A percentile compares a stretch with the other conserved stretches of the same genome.
Conservation (phyloP, 2,888 invertebrate genomes). For the Apomyelois bistriatella region DNA sequence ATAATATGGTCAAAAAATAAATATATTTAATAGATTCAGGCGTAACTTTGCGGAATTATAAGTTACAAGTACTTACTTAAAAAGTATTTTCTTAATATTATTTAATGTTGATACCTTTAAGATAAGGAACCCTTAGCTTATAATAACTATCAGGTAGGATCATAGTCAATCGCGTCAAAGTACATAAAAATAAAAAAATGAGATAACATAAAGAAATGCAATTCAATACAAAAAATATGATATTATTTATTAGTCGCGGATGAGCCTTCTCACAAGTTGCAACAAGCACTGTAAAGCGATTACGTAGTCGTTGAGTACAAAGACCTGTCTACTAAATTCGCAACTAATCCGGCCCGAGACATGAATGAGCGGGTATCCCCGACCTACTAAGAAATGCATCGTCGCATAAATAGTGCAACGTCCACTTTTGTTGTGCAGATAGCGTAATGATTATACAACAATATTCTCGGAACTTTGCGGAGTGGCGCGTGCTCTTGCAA, state of each 20-base stretch:
- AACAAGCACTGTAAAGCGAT: constrained; percentile 7
- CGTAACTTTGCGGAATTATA: no score
- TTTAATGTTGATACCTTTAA: no score
- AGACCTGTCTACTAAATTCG: constrained; percentile 51
- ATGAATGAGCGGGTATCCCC: constrained; percentile 65
- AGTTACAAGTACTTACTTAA: no score
- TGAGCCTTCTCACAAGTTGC: constrained; percentile 2
- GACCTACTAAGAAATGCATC: constrained; percentile 63
- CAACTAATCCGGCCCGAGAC: constrained; percentile 33
- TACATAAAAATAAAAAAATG: no score
- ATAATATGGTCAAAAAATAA: no score
- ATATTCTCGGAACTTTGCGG: constrained; percentile 36
- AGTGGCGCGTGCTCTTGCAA: constrained; percentile 60
- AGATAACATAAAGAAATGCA: no score
- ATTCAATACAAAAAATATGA: no score
- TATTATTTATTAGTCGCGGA: not conserved
- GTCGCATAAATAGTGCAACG: constrained; percentile 47
- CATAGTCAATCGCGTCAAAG: no score
- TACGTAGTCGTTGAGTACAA: constrained; percentile 28
- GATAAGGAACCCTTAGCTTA: no score
- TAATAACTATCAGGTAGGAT: no score
- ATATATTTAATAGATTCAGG: no score
- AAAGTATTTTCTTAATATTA: no score
- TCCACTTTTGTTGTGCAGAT: constrained; percentile 62
- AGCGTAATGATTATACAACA: constrained; percentile 70